Percentiles rank a stretch among this genome's conserved stretches.
phyloP scores from a whole-genome alignment of 1,140 invertebrate genomes.

The roundworm (Caenorhabditis elegans) region DNA sequence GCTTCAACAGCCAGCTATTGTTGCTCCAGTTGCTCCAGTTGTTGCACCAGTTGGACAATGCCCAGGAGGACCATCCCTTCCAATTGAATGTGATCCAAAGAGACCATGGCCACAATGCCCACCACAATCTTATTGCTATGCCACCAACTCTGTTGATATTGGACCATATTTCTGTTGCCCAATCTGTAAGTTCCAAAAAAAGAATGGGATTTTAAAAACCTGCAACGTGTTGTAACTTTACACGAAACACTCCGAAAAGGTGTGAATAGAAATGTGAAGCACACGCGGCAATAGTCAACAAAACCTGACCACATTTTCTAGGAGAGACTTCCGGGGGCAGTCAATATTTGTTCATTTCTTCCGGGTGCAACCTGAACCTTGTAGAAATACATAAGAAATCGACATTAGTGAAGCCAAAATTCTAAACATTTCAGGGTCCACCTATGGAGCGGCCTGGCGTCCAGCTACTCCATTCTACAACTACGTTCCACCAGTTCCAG shows the following conservation, averaged over 20 bases:
- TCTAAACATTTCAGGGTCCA: slow-evolving; percentile 55
- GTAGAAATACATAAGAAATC: background rate
- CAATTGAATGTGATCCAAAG: slow-evolving; percentile 66
- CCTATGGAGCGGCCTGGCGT: slow-evolving; percentile 65
- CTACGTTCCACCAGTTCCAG: slow-evolving; percentile 61
- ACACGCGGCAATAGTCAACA: background rate
- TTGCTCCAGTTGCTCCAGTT: slow-evolving; percentile 28
- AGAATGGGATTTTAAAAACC: background rate
- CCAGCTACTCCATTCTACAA: slow-evolving; percentile 66
- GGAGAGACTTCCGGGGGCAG: slow-evolving; percentile 22
- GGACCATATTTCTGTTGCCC: slow-evolving; percentile 66
- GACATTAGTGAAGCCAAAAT: background rate
- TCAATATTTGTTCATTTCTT: slow-evolving; percentile 4
- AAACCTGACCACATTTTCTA: slow-evolving; percentile 3
- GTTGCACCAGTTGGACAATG: slow-evolving; percentile 54
- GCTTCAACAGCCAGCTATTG: background rate
- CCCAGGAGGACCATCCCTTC: slow-evolving; percentile 63
- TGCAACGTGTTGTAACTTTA: background rate
- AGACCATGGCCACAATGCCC: slow-evolving; percentile 65
- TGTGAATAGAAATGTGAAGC: background rate
- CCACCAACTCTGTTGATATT: slow-evolving; percentile 66
- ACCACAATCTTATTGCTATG: slow-evolving; percentile 66
- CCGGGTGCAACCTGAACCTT: background rate
- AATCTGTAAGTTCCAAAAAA: slow-evolving; percentile 57
- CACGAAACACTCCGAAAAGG: background rate